Base-by-base conservation (phyloP, 2,888 invertebrate species). In the Bellardia bayeri region DNA sequence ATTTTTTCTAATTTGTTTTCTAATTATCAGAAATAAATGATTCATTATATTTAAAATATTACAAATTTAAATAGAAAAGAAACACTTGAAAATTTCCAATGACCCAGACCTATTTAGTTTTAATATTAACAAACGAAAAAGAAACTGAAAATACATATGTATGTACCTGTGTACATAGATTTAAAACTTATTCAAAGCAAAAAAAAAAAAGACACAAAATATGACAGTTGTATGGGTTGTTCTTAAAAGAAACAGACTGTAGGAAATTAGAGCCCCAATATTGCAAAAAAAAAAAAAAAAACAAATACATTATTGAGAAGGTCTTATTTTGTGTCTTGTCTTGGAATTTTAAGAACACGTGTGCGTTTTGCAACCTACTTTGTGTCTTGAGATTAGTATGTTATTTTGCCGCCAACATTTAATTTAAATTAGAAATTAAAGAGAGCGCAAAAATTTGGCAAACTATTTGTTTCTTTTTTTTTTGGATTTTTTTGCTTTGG, bases 81-180 rank as follows among this genome's bases (percentile, higher is more conserved):
- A 54, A 45, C 64, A 74, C 45, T 82, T 74, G 56, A 56, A 82
- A 51, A 61, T 51, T 81, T 81, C 56, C 30, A 81, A 54, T 81
- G 66, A 76, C 85, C 85, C 61, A 80, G 85, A 85, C 85, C 74
- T 23, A 79, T 33, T n/a, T 16, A 51, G 40, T 72, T 72, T 81
- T 42, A 54, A 54, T 80, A 71, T 3, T 30, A 45, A 11, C 11
- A 37, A 58, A 49, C 16, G 23, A 69, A 78, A 33, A 42, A 11
- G 23, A 76, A 33, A 63, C 23, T 5, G 5, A 3, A 14, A 42
- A 78, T 56, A 40, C 0, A 37, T 23, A n/a, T n/a, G n/a, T n/a
- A n/a, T n/a, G n/a, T n/a, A 79, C 42, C 2, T 49, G 61, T 42
- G 54, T 13, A 54, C 64, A 23, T 0, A 79, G n/a, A 69, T 68